Conservation (phyloP, 2,797 vertebrate genomes). For the Microhierax caerulescens region DNA sequence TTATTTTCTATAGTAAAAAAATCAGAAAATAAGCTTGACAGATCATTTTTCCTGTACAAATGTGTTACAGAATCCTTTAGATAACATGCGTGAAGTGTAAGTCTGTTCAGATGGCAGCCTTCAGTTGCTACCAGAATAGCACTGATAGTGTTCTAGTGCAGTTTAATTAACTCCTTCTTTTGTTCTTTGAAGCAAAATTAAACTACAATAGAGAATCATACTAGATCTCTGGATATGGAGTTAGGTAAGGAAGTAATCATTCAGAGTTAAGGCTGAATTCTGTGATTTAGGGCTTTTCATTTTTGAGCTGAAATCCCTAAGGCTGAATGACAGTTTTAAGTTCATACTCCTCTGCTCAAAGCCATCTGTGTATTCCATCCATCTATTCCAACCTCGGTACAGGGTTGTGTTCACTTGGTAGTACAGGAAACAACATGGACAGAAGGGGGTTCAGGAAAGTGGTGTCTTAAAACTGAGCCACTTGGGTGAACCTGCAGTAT, state of each 20-base stretch:
- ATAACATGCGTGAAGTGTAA: not conserved
- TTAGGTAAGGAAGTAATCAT: not conserved
- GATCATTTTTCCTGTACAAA: not conserved
- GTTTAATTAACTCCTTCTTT: not conserved
- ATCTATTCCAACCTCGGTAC: not conserved
- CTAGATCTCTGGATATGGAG: not conserved
- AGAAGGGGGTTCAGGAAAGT: not conserved
- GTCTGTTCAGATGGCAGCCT: not conserved
- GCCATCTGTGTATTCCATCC: rapidly evolving
- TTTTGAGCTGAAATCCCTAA: not conserved
- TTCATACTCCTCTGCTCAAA: not conserved
- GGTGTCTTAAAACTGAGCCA: not conserved
- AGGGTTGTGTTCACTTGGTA: not conserved
- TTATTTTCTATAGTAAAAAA: too few relatives aligned
- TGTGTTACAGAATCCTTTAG: not conserved
- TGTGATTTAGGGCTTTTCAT: not conserved
- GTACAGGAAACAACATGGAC: not conserved
- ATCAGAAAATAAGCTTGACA: not conserved
- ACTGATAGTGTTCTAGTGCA: not conserved
- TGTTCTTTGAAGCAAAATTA: not conserved
- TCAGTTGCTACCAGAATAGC: not conserved
- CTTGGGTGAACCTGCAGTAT: rapidly evolving
- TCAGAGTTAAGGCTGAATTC: not conserved
- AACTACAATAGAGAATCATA: not conserved
- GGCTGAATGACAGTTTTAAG: not conserved